A percentile compares a stretch with the other conserved stretches of the same genome.
phyloP scores from a whole-genome alignment of 2,113 vertebrate genomes.

The Notothenia coriiceps region DNA sequence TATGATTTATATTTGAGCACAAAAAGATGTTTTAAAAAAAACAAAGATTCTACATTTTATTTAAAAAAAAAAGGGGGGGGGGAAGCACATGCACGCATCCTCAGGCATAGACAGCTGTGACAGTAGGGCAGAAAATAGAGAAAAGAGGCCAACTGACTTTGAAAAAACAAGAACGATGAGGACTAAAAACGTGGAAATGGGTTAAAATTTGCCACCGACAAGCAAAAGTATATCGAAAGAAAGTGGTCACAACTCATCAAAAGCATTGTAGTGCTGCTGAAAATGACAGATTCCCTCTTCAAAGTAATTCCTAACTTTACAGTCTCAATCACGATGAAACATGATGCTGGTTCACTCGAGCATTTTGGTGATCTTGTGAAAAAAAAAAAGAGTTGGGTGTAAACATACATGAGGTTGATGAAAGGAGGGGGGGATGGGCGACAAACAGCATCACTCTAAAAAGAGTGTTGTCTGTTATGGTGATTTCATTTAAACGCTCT shows the following conservation, averaged over 20 bases:
- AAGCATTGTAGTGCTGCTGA: conserved; percentile 5
- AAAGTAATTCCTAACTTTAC: background rate
- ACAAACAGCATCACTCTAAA: background rate
- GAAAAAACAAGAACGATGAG: background rate
- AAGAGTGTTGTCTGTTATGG: background rate
- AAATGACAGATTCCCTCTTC: conserved; percentile 19
- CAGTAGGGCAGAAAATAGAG: background rate
- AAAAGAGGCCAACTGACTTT: background rate
- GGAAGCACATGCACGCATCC: conserved; percentile 47
- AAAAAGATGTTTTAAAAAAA: background rate
- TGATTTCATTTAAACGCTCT: background rate
- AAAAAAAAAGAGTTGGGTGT: background rate
- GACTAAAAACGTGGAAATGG: background rate
- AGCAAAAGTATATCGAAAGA: conserved; percentile 8
- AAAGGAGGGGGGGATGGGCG: too few species aligned
- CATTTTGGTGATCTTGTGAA: background rate
- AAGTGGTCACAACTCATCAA: conserved; percentile 29
- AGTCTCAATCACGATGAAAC: background rate
- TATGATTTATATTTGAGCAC: background rate
- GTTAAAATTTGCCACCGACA: conserved; percentile 1
- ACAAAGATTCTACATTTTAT: background rate
- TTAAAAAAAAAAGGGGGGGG: background rate
- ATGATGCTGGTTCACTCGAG: background rate
- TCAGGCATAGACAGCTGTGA: conserved; percentile 6
- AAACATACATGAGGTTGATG: background rate